Conservation (phyloP, 1,140 invertebrate species). For the Drosophila sulfurigaster region DNA sequence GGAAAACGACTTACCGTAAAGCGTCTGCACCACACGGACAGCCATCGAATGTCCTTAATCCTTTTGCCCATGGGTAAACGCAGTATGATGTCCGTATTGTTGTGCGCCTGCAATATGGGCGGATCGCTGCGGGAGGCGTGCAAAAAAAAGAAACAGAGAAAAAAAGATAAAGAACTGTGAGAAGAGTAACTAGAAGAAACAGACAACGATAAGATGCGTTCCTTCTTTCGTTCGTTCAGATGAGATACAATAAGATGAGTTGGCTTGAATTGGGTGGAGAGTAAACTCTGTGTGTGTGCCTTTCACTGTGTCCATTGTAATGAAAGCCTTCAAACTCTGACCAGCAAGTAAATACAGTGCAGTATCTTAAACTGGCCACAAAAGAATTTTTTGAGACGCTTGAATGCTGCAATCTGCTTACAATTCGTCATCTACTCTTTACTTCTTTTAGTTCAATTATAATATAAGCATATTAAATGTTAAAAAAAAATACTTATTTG, state of each 20-base stretch:
- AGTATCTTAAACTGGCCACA: background rate
- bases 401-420: too few relatives aligned
- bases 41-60: slow-evolving; percentile 94
- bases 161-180: slow-evolving; percentile 5
- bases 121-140: slow-evolving; percentile 88
- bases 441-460: too few relatives aligned
- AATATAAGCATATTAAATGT: too few relatives aligned
- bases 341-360: slow-evolving; percentile 16
- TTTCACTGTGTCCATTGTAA: slow-evolving; percentile 10
- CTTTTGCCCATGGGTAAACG: slow-evolving; percentile 92
- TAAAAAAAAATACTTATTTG: too few relatives aligned
- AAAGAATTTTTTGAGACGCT: background rate
- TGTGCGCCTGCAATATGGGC: slow-evolving; percentile 90
- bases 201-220: slow-evolving; percentile 7
- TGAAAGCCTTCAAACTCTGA: slow-evolving; percentile 31
- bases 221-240: background rate
- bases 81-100: slow-evolving; percentile 92
- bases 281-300: slow-evolving; percentile 8
- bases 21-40: slow-evolving; percentile 95
- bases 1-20: slow-evolving; percentile 91
- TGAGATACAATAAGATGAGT: background rate
- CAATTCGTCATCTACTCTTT: too few relatives aligned
- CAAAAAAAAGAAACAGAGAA: slow-evolving; percentile 1
- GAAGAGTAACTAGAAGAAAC: background rate
- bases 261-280: background rate